These are phyloP conservation scores for Vanessa cardui DNA, from an alignment of 2,888 invertebrate genomes.

Conservation along the genomic window DNA sequence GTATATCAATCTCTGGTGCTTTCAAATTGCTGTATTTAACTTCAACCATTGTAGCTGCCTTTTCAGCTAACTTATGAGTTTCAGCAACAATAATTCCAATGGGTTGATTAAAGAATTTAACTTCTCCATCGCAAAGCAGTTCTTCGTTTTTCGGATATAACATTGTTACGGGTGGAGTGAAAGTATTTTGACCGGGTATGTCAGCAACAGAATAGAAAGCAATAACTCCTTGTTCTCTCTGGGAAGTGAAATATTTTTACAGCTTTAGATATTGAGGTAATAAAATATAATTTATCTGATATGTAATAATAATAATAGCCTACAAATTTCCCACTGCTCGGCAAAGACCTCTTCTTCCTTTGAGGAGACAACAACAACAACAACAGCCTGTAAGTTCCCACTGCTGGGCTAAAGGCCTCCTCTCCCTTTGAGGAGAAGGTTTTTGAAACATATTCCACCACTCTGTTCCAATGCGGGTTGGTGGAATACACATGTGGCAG, in stretches of 20 bases:
- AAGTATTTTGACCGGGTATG: slow-evolving; percentile 86
- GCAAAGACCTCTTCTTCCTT: too few species aligned
- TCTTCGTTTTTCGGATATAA: slow-evolving; percentile 58
- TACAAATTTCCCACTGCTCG: too few species aligned
- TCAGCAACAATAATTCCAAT: slow-evolving; percentile 81
- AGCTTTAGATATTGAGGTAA: not conserved
- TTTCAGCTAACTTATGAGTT: slow-evolving; percentile 74
- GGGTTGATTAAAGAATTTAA: slow-evolving; percentile 60
- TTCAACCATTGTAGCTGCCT: slow-evolving; percentile 81
- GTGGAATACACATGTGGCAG: too few species aligned
- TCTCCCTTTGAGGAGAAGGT: too few species aligned
- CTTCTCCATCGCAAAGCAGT: slow-evolving; percentile 58
- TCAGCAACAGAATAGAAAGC: slow-evolving; percentile 84
- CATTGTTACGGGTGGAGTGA: slow-evolving; percentile 54
- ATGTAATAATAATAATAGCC: too few species aligned
- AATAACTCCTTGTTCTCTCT: slow-evolving; percentile 85
- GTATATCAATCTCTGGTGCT: slow-evolving; percentile 55
- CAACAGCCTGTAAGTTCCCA: too few species aligned
- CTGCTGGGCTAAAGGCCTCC: too few species aligned
- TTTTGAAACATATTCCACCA: too few species aligned
- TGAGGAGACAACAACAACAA: too few species aligned
- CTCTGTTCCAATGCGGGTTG: too few species aligned
- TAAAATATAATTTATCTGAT: not conserved
- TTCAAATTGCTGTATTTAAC: slow-evolving; percentile 74
- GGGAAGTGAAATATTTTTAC: slow-evolving; percentile 42